Base-by-base conservation (phyloP, 2,113 vertebrate species). In the Corydoras maculifer region DNA sequence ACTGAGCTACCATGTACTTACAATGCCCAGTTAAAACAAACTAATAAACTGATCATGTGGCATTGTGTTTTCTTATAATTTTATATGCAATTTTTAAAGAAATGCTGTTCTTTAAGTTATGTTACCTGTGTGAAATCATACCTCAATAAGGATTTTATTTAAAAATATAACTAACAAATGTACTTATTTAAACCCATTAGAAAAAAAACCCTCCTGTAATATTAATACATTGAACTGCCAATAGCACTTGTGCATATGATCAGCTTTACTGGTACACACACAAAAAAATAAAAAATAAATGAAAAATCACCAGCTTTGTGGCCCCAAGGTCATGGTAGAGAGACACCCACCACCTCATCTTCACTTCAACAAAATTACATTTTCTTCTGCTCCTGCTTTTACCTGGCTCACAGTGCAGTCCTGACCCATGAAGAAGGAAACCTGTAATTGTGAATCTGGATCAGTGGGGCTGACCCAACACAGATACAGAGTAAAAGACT, bases 281-380 rank as follows among this genome's bases (percentile, higher is more conserved):
- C 48, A 62, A 49, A 63, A 60, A 62, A 62, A 35, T 43, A n/a
- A 43, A n/a, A n/a, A 14, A 35, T 35, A 14, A 62, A 62, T 14
- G 54, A 72, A 53, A 32, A 53, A 72, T 51, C 11, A 29, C 3
- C 15, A 59, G 15, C 62, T 55, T 35, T 31, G 30, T 51, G 67
- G 61, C 58, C 57, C 35, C 55, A 70, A 75, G 69, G 68, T 75
- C 63, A 58, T 54, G 57, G 14, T n/a, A 15, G 25, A 9, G 10
- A 60, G 48, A 51, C 14, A 49, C 18, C 58, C 48, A 62, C 57
- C 62, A 61, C 63, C 74, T 70, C 74, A 70, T 70, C 73, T 75
- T 62, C 68, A 75, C 74, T 62, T 66, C 31, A 54, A 55, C 58
- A 68, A 70, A 75, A 70, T 70, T 66, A 61, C 62, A 61, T 70